Percentiles rank a stretch among this genome's conserved stretches.
Evolutionary conservation across 2,888 invertebrate genomes (phyloP).

Genomic region (Dynastes maya): DNA sequence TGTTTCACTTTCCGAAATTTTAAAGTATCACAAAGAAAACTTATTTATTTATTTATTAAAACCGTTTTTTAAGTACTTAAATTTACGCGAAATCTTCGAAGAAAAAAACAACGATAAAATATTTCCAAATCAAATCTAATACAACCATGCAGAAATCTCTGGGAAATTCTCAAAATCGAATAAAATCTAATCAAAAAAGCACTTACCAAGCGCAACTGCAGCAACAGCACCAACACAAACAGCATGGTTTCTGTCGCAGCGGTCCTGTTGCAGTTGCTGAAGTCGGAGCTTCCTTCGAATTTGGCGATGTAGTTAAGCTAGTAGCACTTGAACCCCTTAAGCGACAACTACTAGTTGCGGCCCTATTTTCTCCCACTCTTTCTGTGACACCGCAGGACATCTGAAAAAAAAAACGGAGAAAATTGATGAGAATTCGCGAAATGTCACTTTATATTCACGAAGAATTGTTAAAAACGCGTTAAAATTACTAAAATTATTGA

Average conservation of each 20-base stretch:
- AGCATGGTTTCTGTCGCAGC: slow-evolving; percentile 75
- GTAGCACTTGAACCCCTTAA: slow-evolving; percentile 64
- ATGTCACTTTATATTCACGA: not conserved
- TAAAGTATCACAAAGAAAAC: not conserved
- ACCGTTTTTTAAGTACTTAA: not conserved
- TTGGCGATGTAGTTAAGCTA: slow-evolving; percentile 65
- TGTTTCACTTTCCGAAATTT: not conserved
- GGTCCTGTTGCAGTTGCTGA: slow-evolving; percentile 63
- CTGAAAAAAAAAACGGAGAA: slow-evolving; percentile 61
- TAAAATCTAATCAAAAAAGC: not conserved
- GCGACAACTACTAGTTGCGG: slow-evolving; percentile 65
- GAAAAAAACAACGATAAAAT: not conserved
- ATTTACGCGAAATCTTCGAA: not conserved
- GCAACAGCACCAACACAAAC: slow-evolving; percentile 81
- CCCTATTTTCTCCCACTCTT: slow-evolving; percentile 68
- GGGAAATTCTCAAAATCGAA: too few species aligned
- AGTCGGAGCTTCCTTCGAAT: slow-evolving; percentile 64
- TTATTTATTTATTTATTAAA: not conserved
- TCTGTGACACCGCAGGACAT: slow-evolving; percentile 77
- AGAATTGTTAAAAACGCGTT: not conserved
- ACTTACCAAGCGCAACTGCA: slow-evolving; percentile 81
- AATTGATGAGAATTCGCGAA: too few species aligned
- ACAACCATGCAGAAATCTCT: not conserved
- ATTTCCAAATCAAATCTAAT: not conserved
- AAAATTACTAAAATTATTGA: not conserved